A percentile compares a stretch with the other conserved stretches of the same genome.
Evolutionary conservation across 2,797 vertebrate species (phyloP).

Genomic region (Setipinna tenuifilis): DNA sequence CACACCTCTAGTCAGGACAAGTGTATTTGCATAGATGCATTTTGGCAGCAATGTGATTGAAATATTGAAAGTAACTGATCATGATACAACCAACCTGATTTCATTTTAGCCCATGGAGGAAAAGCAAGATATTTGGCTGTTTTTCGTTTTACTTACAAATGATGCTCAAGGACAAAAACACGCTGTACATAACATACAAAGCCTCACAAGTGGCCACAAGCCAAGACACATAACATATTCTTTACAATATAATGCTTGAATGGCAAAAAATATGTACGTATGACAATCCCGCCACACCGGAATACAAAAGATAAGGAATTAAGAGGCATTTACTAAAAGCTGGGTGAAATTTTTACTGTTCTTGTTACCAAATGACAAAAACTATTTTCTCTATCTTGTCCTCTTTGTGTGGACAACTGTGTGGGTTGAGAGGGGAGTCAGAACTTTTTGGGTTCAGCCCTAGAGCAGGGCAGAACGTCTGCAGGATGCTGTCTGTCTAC

Average conservation of each 20-base stretch:
- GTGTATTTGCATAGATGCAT: not conserved
- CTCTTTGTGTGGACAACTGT: not conserved
- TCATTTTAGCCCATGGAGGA: not conserved
- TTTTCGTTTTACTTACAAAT: conserved; percentile 37
- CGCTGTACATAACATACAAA: not conserved
- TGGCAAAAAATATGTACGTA: not conserved
- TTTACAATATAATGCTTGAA: not conserved
- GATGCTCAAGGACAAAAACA: too few relatives aligned
- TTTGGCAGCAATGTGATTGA: not conserved
- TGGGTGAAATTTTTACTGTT: not conserved
- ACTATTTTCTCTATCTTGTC: not conserved
- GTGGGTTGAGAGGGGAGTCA: not conserved
- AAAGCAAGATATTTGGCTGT: not conserved
- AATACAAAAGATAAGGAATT: not conserved
- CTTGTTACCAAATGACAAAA: not conserved
- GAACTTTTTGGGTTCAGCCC: not conserved
- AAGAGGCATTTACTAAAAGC: not conserved
- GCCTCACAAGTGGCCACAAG: not conserved
- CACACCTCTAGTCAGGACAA: too few relatives aligned
- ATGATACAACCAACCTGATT: not conserved
- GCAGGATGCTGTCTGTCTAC: not conserved
- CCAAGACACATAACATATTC: not conserved
- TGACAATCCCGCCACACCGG: not conserved
- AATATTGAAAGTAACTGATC: not conserved
- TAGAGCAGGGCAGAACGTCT: not conserved